Conservation (phyloP, 2,888 invertebrate species). For the Cerceris ruficornis region DNA sequence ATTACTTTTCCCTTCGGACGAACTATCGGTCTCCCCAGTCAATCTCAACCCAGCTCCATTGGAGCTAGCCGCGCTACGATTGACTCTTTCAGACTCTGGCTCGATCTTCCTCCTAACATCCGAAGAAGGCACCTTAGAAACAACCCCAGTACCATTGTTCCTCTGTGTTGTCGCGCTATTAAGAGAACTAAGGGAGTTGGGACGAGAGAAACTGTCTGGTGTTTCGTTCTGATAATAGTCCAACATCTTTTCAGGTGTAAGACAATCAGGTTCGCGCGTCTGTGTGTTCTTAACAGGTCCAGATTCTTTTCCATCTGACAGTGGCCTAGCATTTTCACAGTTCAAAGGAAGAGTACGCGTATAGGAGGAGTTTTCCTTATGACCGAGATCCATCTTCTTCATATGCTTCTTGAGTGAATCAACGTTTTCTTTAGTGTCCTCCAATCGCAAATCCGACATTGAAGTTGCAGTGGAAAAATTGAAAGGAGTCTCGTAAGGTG, state of each 20-base stretch:
- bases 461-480: constrained; percentile 94
- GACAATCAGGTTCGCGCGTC: constrained; percentile 84
- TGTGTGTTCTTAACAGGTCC: constrained; percentile 46
- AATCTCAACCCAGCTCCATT: constrained; percentile 24
- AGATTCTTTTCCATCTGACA: constrained; percentile 62
- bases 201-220: constrained; percentile 89
- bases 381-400: constrained; percentile 60
- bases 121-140: constrained; percentile 41
- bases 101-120: constrained; percentile 39
- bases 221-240: constrained; percentile 95
- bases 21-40: constrained; percentile 42
- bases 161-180: constrained; percentile 70
- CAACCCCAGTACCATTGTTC: constrained; percentile 55
- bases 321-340: constrained; percentile 44
- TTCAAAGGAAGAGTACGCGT: constrained; percentile 26
- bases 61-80: constrained; percentile 14
- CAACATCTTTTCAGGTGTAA: constrained; percentile 90
- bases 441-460: constrained; percentile 90
- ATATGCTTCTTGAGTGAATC: constrained; percentile 62
- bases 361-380: constrained; percentile 40
- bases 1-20: constrained; percentile 60
- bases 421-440: constrained; percentile 73
- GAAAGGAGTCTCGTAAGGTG: constrained; percentile 89
- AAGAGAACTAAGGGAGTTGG: constrained; percentile 83
- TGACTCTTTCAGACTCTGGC: constrained; percentile 38